Evolutionary conservation across 1,140 invertebrate genomes (phyloP).

Genomic region (Drosophila rhopaloa): DNA sequence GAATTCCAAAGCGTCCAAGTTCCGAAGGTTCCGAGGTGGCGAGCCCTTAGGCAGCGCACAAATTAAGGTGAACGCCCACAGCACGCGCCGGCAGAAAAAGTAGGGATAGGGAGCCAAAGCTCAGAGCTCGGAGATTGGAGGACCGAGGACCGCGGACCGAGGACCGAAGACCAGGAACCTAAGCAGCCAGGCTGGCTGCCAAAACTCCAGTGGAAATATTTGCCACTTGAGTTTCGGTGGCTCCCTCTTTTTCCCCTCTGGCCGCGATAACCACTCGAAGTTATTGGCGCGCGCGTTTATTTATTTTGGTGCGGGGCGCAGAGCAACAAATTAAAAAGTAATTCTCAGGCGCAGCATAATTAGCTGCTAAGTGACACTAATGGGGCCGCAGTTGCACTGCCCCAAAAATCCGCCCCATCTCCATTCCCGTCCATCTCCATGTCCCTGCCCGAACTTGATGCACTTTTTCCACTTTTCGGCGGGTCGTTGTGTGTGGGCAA

Average conservation of each 20-base stretch:
- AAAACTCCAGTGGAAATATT: constrained; percentile 57
- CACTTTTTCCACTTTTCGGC: constrained; percentile 28
- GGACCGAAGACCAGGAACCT: constrained; percentile 5
- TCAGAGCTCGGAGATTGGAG: no score
- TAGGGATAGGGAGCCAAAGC: constrained; percentile 28
- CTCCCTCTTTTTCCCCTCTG: constrained; percentile 1
- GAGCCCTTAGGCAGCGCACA: constrained; percentile 54
- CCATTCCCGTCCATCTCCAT: neutral
- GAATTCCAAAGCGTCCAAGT: constrained; percentile 22
- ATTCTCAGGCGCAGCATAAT: constrained; percentile 76
- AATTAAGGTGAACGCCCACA: constrained; percentile 76
- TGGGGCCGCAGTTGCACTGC: constrained; percentile 53
- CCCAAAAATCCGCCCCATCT: constrained; percentile 13
- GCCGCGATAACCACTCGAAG: constrained; percentile 7
- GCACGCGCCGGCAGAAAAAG: constrained; percentile 53
- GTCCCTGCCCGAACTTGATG: constrained; percentile 8
- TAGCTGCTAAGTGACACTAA: constrained; percentile 80
- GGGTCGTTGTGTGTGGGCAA: constrained; percentile 46
- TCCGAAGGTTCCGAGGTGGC: constrained; percentile 8
- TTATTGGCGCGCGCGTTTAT: constrained; percentile 56
- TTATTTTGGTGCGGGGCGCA: constrained; percentile 67
- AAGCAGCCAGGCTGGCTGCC: constrained; percentile 73
- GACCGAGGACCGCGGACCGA: constrained; percentile 3
- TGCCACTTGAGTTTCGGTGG: constrained; percentile 61
- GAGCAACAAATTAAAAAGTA: constrained; percentile 81